These are phyloP conservation scores for Cinclus cinclus DNA, from an alignment of 2,113 vertebrate genomes.

Conservation along the genomic window DNA sequence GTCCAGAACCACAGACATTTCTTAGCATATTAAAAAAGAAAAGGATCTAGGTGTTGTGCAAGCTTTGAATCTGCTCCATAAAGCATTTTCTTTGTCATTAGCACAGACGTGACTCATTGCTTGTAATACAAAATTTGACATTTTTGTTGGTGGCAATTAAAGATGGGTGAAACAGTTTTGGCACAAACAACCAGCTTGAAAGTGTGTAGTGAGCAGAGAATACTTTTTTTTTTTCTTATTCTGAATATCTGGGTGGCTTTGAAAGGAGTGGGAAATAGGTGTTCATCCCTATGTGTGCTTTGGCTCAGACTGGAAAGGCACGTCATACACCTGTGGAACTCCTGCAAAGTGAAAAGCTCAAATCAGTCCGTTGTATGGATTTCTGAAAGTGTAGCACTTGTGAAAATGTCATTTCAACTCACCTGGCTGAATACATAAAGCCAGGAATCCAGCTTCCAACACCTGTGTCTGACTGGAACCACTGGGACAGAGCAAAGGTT, in stretches of 20 bases:
- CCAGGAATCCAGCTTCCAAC: neutral
- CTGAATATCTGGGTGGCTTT: neutral
- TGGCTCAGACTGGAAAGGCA: neutral
- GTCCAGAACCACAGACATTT: slow-evolving; percentile 51
- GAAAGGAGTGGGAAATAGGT: neutral
- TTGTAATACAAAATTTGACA: slow-evolving; percentile 20
- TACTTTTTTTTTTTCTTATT: neutral
- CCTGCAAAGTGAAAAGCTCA: neutral
- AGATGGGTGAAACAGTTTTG: slow-evolving; percentile 8
- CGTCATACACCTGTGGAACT: neutral
- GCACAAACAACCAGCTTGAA: neutral
- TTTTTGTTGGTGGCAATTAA: slow-evolving; percentile 40
- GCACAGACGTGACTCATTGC: slow-evolving; percentile 40
- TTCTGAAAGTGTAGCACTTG: neutral
- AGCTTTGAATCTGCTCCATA: slow-evolving; percentile 33
- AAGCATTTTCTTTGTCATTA: slow-evolving; percentile 55
- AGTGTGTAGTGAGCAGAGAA: neutral
- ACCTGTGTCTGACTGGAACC: neutral
- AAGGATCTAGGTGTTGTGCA: neutral
- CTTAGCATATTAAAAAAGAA: slow-evolving; percentile 22
- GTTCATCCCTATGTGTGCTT: neutral
- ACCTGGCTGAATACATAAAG: neutral
- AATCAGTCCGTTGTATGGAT: neutral
- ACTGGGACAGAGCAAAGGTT: neutral
- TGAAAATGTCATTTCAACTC: neutral